phyloP scores from a whole-genome alignment of 2,113 vertebrate genomes.

The Pantherophis guttatus region DNA sequence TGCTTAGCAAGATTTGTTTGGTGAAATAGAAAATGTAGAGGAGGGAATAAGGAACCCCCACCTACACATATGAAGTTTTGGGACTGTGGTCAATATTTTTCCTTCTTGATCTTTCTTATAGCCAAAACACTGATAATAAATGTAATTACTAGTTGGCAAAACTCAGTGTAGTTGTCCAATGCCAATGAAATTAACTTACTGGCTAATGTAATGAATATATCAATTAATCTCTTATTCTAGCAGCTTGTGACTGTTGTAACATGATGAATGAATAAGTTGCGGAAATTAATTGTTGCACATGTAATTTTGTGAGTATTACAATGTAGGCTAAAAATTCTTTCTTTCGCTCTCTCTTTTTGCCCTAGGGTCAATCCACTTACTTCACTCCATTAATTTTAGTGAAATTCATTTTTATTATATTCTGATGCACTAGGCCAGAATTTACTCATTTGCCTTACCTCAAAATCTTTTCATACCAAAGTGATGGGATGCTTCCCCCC shows the following conservation, averaged over 20 bases:
- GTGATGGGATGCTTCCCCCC: neutral
- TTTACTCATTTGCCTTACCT: neutral
- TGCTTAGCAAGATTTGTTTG: neutral
- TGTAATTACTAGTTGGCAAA: slow-evolving; percentile 20
- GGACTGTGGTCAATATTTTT: neutral
- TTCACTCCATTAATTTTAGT: slow-evolving; percentile 7
- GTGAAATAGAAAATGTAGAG: slow-evolving; percentile 24
- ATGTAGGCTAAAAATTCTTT: slow-evolving; percentile 6
- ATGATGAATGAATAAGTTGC: slow-evolving; percentile 11
- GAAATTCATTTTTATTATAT: neutral
- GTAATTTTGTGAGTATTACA: slow-evolving; percentile 25
- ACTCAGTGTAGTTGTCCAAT: slow-evolving; percentile 11
- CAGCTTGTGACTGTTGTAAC: slow-evolving; percentile 11
- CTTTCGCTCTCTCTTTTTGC: neutral
- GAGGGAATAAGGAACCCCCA: no score
- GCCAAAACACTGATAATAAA: slow-evolving; percentile 1
- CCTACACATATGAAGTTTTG: neutral
- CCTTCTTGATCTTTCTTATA: neutral
- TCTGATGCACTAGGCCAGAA: neutral
- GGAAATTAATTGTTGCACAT: slow-evolving; percentile 24
- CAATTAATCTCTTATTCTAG: slow-evolving; percentile 30
- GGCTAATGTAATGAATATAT: slow-evolving; percentile 35
- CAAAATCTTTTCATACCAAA: neutral
- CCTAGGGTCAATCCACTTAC: slow-evolving; percentile 5
- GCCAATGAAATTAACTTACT: slow-evolving; percentile 29